Percentiles rank a stretch among this genome's conserved stretches.
These are phyloP conservation scores for Oreochromis grahami DNA, from an alignment of 2,797 vertebrate species.

Conservation along the genomic window DNA sequence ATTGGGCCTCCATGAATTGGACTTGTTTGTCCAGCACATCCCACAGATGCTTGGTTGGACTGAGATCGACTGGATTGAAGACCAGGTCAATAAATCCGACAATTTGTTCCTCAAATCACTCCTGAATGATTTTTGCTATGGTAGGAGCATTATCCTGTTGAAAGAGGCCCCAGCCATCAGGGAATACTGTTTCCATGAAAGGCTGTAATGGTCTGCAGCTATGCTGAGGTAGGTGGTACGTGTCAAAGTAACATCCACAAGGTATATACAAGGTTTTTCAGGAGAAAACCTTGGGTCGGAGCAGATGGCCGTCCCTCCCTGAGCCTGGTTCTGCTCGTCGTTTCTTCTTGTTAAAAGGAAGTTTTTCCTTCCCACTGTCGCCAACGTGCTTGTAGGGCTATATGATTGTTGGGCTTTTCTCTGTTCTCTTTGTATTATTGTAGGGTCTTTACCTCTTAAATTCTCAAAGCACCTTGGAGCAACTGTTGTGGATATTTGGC, in stretches of 20 bases:
- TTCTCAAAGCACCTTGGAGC: background rate
- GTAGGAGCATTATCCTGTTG: background rate
- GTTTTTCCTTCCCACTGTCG: background rate
- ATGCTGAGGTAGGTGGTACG: background rate
- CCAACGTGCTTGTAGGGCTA: too few species aligned
- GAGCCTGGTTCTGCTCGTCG: background rate
- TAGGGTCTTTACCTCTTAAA: background rate
- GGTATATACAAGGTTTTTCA: background rate
- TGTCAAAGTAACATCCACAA: background rate
- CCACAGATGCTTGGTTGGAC: background rate
- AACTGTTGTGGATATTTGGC: background rate
- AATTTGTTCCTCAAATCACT: background rate
- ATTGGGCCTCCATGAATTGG: background rate
- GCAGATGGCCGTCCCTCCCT: background rate
- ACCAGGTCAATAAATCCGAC: background rate
- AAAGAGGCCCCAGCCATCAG: background rate
- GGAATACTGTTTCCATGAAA: background rate
- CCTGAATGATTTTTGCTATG: background rate
- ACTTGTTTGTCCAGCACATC: background rate
- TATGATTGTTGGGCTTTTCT: too few species aligned
- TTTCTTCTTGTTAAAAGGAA: background rate
- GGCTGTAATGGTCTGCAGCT: background rate
- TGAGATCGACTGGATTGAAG: background rate
- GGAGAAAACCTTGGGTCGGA: background rate
- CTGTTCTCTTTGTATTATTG: too few species aligned